Evolutionary conservation across 2,113 vertebrate genomes (phyloP), one percentile per base, ranked within the genome.

Genomic region (Numenius arquata): DNA sequence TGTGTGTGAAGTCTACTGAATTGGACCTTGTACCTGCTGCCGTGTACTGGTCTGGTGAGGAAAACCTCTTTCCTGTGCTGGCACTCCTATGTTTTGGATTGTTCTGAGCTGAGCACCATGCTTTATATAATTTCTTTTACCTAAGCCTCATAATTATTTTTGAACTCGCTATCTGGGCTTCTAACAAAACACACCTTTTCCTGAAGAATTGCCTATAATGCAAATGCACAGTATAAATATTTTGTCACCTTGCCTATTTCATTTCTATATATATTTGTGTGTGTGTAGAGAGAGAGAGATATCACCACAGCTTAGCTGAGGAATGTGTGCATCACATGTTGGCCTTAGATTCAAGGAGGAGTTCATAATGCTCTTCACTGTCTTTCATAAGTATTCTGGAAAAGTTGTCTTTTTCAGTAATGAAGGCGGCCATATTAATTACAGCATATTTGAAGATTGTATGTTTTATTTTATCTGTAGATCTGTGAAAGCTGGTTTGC

Each of bases 291-390:
- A 25, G 32, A 53, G 30, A 59, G 32, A 56, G 25, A 22, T 5
- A 8, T 13, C 7, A 12, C 5, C 5, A 3, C 19, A 17, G 22
- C 50, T 80, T n/a, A n/a, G 50, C 22, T 27, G 48, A 81, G 38
- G 21, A 85, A 58, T 0, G 0, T 5, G 29, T 38, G 17, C 30
- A 50, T 80, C 19, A 9, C 0, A 0, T 40, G 3, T 43, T 45
- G 48, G 25, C 65, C 21, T 81, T 48, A 8, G 14, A 36, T 41
- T 55, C 26, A 15, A 45, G 19, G 29, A 74, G 26, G 15, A 55
- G 34, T 8, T 63, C 36, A 32, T n/a, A 53, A 34, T 5, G 4
- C 38, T 36, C n/a, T 73, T 88, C 30, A 4, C 9, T 10, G 8
- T 45, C 63, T 65, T 34, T 58, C 23, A 29, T 6, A 74, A 83